These are phyloP conservation scores for Cotesia congregata DNA, from an alignment of 2,888 invertebrate species.

Conservation along the genomic window DNA sequence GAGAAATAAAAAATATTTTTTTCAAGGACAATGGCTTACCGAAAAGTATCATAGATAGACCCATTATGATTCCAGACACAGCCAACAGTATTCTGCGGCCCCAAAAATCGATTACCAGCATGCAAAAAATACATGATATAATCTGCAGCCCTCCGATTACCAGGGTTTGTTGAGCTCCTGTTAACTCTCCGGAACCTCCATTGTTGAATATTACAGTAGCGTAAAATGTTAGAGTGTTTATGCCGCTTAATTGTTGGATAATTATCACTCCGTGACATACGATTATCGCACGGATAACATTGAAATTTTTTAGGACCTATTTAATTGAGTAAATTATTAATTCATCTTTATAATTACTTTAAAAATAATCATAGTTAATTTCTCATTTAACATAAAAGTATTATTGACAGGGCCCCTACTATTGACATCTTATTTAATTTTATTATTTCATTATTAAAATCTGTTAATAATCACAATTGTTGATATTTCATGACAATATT, in stretches of 20 bases:
- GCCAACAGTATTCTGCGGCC: slow-evolving; percentile 60
- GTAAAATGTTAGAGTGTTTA: slow-evolving; percentile 59
- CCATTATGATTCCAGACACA: slow-evolving; percentile 58
- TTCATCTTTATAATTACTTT: too few relatives aligned
- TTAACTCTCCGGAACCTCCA: slow-evolving; percentile 58
- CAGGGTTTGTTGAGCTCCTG: slow-evolving; percentile 56
- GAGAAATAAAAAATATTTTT: not conserved
- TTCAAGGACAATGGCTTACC: slow-evolving; percentile 51
- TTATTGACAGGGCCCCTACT: too few relatives aligned
- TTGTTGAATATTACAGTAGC: slow-evolving; percentile 58
- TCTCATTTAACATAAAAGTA: too few relatives aligned
- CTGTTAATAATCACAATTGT: too few relatives aligned
- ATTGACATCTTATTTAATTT: too few relatives aligned
- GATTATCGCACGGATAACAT: slow-evolving; percentile 52
- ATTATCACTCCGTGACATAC: slow-evolving; percentile 54
- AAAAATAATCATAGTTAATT: too few relatives aligned
- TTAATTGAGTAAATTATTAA: not conserved
- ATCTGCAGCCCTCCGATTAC: slow-evolving; percentile 59
- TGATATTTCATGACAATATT: too few relatives aligned
- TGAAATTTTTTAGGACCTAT: slow-evolving; percentile 51
- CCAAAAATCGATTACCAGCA: slow-evolving; percentile 53
- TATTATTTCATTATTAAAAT: too few relatives aligned
- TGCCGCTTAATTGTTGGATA: slow-evolving; percentile 60
- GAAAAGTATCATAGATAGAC: slow-evolving; percentile 56
- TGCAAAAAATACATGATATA: slow-evolving; percentile 55